Percentiles rank a stretch among this genome's conserved stretches.
Conservation (phyloP, 2,888 invertebrate genomes). For the Perithous albicinctus region DNA sequence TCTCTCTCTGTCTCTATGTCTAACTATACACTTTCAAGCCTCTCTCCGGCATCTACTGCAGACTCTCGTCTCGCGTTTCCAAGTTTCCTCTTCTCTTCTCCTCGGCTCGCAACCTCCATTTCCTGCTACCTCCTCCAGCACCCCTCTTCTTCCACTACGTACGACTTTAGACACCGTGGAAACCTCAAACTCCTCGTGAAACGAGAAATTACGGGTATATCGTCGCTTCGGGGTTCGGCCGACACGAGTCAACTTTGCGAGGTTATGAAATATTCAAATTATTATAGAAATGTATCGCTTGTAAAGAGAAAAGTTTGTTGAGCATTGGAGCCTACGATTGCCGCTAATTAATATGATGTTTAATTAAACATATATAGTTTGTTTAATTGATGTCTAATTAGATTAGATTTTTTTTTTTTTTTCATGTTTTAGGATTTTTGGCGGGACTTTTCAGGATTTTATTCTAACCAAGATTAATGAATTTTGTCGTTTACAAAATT, state of each 20-base stretch:
- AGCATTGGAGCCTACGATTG: neutral
- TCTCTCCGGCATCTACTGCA: slow-evolving; percentile 44
- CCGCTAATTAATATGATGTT: neutral
- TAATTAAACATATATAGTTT: neutral
- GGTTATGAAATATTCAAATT: slow-evolving; percentile 21
- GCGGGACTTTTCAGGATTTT: neutral
- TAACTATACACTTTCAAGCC: slow-evolving; percentile 56
- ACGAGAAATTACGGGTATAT: slow-evolving; percentile 19
- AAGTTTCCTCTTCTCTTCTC: slow-evolving; percentile 56
- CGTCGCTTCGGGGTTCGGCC: neutral
- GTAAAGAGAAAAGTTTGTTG: neutral
- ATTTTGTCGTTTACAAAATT: too few species aligned
- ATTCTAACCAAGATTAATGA: too few species aligned
- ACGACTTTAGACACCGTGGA: slow-evolving; percentile 8
- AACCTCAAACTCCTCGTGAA: slow-evolving; percentile 11
- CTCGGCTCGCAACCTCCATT: slow-evolving; percentile 44
- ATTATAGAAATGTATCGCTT: neutral
- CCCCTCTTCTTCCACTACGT: slow-evolving; percentile 29
- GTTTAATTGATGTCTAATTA: neutral
- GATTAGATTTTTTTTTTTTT: neutral
- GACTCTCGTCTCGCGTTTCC: slow-evolving; percentile 55
- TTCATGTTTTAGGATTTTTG: neutral
- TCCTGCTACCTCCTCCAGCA: slow-evolving; percentile 38
- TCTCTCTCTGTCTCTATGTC: slow-evolving; percentile 62
- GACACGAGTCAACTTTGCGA: slow-evolving; percentile 1